Base-by-base conservation (phyloP, 2,797 vertebrate genomes). In the Mormyrus hasselquistii region DNA sequence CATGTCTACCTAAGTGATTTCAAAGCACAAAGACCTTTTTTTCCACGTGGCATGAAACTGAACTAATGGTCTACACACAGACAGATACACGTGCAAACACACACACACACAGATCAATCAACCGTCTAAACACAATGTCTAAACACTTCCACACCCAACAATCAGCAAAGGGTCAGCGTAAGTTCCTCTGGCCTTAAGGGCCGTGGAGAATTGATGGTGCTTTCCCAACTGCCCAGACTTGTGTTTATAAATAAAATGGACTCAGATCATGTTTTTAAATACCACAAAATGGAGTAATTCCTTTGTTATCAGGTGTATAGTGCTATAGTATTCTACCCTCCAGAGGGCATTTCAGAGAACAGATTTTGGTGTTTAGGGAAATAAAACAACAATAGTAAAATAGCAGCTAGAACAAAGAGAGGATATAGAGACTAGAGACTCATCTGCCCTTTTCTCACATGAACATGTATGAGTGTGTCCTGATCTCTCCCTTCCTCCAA, bases 341-440 rank as follows among this genome's bases (percentile, higher is more conserved):
- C 82, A 84, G 29, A 65, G 62, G 19, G 62, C 38, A 59, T 57
- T 82, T 59, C 84, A 41, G 4, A 29, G 50, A 47, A 87, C 85
- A 90, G 89, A 88, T 90, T 92, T 91, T 92, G 90, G 93, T 90
- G 52, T 91, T 93, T 93, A 90, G 88, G 62, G 91, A 90, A 91
- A 90, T 92, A 91, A 91, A 93, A 90, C 88, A 90, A 92, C 90
- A 92, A 91, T 92, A 88, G 57, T 89, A 89, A 91, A 69, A 44
- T 59, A n/a, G 73, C 3, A 44, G 73, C 16, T 44, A 44, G 16
- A 84, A 84, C 47, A 84, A 84, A 52, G 19, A 50, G 47, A 49
- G 47, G 41, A 84, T 84, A 47, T 50, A 22, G 41, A 47, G 19
- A 25, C 47, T 29, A 8, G 47, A 50, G 41, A 22, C 22, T 22